Base-by-base conservation (phyloP, 92 coral and sea anemone species). In the Zoanthus gigantus region DNA sequence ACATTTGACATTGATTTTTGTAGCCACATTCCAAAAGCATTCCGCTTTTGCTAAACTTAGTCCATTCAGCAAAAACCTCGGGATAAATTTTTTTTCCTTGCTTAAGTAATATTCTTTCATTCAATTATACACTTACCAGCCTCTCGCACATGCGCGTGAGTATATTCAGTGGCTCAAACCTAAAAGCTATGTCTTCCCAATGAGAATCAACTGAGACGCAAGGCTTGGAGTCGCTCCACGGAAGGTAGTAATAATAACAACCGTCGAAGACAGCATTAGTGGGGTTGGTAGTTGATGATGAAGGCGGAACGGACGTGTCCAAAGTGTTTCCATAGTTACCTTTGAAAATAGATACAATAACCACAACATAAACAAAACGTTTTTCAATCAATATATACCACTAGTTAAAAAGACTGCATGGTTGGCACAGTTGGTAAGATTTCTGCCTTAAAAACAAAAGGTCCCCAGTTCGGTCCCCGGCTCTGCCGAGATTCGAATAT, bases 311-410 rank as follows among this genome's bases (percentile, higher is more conserved):
- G 50, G 98, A 96, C 30, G 79, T 85, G 87, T 96, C 98, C 2
- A 96, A 90, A 74, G 93, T 94, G 92, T 96, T 96, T 16, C 99
- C 99, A 95, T 96, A 96, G 93, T 96, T 96, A 84, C 98, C 98
- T 96, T 17, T 5, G 34, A 85, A 16, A 78, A 77, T 15, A 58
- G 10, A 63, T 16, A 63, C 69, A 63, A 63, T 12, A 63, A 8
- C 30, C 10, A 50, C 56, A 50, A 50, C 0, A 50, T 50, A 7
- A 50, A 7, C 10, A 50, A 50, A 50, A 3, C 6, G 56, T 50
- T 50, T 50, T 50, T 50, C 12, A 11, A 50, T 50, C 56, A 50
- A 3, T 11, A 11, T 0, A 37, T 37, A 0, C 42, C 1, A 37
- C 42, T 37, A 37, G 4, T 37, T 37, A 37, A 37, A 37, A 37